Percentiles rank a stretch among this genome's conserved stretches.
phyloP scores from a whole-genome alignment of 2,797 vertebrate genomes.

The Euphonia xanthogaster region DNA sequence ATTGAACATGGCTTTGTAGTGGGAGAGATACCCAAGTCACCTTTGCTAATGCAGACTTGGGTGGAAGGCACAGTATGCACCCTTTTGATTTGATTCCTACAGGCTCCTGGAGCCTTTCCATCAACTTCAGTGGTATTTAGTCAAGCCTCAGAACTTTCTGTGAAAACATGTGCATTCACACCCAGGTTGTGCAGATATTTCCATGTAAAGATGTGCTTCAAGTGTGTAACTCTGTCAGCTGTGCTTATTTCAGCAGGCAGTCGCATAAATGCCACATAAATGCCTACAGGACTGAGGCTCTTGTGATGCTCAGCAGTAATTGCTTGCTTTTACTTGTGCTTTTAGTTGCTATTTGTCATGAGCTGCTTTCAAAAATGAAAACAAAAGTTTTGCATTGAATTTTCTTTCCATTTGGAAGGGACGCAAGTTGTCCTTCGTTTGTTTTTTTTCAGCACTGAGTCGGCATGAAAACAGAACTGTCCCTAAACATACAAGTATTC shows the following conservation, averaged over 20 bases:
- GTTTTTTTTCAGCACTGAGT: background rate
- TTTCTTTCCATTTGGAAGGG: background rate
- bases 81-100: background rate
- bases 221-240: background rate
- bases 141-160: background rate
- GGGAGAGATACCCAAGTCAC: background rate
- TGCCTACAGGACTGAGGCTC: background rate
- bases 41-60: background rate
- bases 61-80: background rate
- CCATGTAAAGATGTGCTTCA: background rate
- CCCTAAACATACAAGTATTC: background rate
- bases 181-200: background rate
- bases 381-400: background rate
- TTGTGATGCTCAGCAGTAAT: background rate
- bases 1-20: background rate
- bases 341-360: background rate
- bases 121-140: background rate
- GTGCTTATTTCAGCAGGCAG: background rate
- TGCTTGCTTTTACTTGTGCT: background rate
- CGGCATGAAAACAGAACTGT: background rate
- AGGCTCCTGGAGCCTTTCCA: background rate
- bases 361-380: background rate
- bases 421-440: background rate
- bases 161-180: background rate
- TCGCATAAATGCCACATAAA: background rate